These are phyloP conservation scores for Porites rus DNA, from an alignment of 92 coral and sea anemone genomes.

Conservation along the genomic window DNA sequence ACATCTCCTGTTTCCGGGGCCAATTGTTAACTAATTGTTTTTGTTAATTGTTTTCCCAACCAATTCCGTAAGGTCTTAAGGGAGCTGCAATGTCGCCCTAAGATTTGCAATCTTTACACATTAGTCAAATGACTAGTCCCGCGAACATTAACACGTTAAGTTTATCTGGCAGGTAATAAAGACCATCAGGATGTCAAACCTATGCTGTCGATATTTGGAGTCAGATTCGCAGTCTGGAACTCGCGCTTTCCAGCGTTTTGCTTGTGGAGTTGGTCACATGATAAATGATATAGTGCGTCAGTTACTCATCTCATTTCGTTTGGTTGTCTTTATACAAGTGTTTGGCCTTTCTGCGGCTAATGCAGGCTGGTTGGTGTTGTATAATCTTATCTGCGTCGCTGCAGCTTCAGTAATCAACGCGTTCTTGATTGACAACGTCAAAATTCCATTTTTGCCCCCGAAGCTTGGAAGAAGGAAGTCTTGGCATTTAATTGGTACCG, in stretches of 20 bases:
- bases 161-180: no score
- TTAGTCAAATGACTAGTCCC: no score
- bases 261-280: conserved; percentile 14
- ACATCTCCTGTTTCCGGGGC: no score
- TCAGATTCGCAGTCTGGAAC: neutral
- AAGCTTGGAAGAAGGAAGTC: neutral
- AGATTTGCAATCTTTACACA: no score
- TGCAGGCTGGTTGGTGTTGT: neutral
- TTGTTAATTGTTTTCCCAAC: no score
- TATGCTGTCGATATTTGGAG: neutral
- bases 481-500: neutral
- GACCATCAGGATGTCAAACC: neutral
- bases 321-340: conserved; percentile 16
- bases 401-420: neutral
- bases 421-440: neutral
- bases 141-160: no score
- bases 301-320: neutral
- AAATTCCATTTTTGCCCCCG: neutral
- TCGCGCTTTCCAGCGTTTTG: neutral
- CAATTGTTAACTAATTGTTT: no score
- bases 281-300: conserved; percentile 1
- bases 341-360: conserved; percentile 4
- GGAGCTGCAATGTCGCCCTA: no score
- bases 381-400: neutral
- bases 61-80: no score